Conservation (phyloP, 1,140 invertebrate species). For the Nixonia krombeini region DNA sequence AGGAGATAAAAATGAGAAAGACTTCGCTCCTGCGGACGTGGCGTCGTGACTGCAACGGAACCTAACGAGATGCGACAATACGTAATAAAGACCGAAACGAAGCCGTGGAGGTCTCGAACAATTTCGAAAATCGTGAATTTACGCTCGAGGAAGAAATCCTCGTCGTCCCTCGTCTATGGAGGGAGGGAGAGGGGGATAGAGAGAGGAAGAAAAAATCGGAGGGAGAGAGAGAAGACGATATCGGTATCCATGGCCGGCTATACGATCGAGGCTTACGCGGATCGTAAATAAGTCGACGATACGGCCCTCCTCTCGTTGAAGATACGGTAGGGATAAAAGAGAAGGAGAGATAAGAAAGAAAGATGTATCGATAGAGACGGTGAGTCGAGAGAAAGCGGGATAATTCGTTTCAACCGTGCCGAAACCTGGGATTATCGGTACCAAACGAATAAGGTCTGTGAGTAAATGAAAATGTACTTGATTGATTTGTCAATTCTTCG, state of each 20-base stretch:
- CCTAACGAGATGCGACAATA: background rate
- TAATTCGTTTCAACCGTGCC: slow-evolving; percentile 41
- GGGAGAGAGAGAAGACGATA: slow-evolving; percentile 36
- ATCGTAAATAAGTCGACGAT: slow-evolving; percentile 64
- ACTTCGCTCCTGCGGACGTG: no score
- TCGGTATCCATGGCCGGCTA: slow-evolving; percentile 56
- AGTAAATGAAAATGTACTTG: slow-evolving; percentile 38
- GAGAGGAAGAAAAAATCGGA: slow-evolving; percentile 12
- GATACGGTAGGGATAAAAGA: slow-evolving; percentile 38
- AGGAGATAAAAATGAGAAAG: no score
- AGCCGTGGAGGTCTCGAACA: slow-evolving; percentile 51
- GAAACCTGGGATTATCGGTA: slow-evolving; percentile 37
- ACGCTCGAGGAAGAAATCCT: slow-evolving; percentile 43
- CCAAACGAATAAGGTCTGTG: slow-evolving; percentile 11
- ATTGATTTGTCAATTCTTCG: slow-evolving; percentile 9
- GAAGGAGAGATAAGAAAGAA: slow-evolving; percentile 45
- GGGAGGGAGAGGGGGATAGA: slow-evolving; percentile 16
- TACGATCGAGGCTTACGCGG: slow-evolving; percentile 63
- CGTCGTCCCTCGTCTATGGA: slow-evolving; percentile 35
- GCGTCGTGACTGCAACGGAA: no score
- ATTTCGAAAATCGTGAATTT: slow-evolving; percentile 57
- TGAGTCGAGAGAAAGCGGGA: slow-evolving; percentile 25
- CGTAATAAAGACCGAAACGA: slow-evolving; percentile 41
- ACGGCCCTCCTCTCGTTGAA: slow-evolving; percentile 51
- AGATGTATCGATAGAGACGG: slow-evolving; percentile 46